phyloP scores from a whole-genome alignment of 1,140 invertebrate genomes.

The Armadillidium nasatum region DNA sequence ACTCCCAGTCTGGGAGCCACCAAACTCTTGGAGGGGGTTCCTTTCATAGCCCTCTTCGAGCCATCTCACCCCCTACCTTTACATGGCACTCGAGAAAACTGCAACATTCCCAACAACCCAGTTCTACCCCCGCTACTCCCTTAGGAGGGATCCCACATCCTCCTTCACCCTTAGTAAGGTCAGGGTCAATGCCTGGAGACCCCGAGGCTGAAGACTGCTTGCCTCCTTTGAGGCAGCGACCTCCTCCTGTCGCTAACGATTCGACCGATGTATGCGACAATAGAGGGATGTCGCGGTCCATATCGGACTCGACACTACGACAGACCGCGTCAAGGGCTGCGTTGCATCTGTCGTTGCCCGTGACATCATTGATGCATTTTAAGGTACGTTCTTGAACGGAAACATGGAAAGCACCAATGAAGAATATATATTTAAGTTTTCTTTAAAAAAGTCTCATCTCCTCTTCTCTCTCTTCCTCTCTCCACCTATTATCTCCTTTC shows the following conservation, averaged over 20 bases:
- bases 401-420: no score
- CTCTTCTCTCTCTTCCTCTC: no score
- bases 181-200: conserved; percentile 40
- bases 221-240: conserved; percentile 35
- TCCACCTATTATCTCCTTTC: no score
- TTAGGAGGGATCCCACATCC: conserved; percentile 37
- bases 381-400: conserved; percentile 47
- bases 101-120: conserved; percentile 23
- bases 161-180: conserved; percentile 39
- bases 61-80: not conserved
- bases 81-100: not conserved
- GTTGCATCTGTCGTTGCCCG: conserved; percentile 49
- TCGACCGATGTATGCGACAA: conserved; percentile 27
- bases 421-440: no score
- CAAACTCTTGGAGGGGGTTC: not conserved
- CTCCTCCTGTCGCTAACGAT: not conserved
- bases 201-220: conserved; percentile 37
- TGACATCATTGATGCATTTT: conserved; percentile 51
- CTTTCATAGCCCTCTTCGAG: not conserved
- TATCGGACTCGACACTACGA: conserved; percentile 50
- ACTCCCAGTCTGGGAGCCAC: conserved; percentile 34
- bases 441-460: no score
- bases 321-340: conserved; percentile 49
- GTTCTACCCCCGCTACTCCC: conserved; percentile 41
- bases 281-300: conserved; percentile 49